A percentile compares a stretch with the other conserved stretches of the same genome.
phyloP scores from a whole-genome alignment of 1,140 invertebrate genomes.

The Ips typographus region DNA sequence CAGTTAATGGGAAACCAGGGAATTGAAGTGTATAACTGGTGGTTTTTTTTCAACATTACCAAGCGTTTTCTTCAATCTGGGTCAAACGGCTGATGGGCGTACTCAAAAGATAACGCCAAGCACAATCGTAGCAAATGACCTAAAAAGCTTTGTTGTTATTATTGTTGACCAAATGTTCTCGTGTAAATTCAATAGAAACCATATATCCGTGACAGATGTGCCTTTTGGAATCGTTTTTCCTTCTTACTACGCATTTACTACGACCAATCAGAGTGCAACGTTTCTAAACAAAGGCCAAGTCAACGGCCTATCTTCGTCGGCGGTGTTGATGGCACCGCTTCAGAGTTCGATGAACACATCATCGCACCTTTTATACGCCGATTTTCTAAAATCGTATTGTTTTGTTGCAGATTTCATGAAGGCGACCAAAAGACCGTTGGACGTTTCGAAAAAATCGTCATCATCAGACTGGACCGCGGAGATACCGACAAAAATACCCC shows the following conservation, averaged over 20 bases:
- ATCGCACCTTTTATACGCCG: conserved; percentile 6
- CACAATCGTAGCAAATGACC: too few relatives aligned
- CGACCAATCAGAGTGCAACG: conserved; percentile 19
- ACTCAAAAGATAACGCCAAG: too few relatives aligned
- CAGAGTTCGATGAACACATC: conserved; percentile 18
- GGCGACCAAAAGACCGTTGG: conserved; percentile 30
- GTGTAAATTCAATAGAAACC: too few relatives aligned
- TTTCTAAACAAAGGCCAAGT: conserved; percentile 28
- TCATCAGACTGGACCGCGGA: conserved; percentile 24
- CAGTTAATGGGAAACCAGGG: too few relatives aligned
- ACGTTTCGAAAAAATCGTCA: conserved; percentile 27
- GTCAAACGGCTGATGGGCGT: too few relatives aligned
- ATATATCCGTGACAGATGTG: too few relatives aligned
- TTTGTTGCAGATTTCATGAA: conserved; percentile 40
- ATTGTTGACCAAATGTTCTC: too few relatives aligned
- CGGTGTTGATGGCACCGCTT: conserved; percentile 24
- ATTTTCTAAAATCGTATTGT: conserved; percentile 6
- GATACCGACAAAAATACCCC: conserved; percentile 33
- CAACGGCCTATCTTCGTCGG: conserved; percentile 30
- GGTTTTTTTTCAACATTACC: too few relatives aligned
- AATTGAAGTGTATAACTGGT: too few relatives aligned
- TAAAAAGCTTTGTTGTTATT: too few relatives aligned
- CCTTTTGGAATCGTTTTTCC: neutral
- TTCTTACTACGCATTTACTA: conserved; percentile 30
- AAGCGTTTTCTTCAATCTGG: too few relatives aligned